Evolutionary conservation across 2,888 invertebrate species (phyloP).

Genomic region (Schrankia costaestrigalis): DNA sequence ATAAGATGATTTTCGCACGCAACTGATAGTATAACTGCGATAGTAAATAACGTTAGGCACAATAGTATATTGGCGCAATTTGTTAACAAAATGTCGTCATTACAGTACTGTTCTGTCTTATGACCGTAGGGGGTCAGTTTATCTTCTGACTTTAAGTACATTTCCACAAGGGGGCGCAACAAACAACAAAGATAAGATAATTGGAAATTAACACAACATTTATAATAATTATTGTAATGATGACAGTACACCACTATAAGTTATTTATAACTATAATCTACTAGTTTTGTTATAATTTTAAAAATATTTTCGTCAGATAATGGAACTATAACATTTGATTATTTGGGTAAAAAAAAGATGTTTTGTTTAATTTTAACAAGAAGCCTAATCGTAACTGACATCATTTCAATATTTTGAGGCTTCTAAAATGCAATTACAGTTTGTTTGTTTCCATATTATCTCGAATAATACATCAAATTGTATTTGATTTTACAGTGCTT

Average conservation of each 20-base stretch:
- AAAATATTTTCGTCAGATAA: background rate
- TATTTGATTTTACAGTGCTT: no score
- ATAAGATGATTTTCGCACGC: conserved; percentile 15
- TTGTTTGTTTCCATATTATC: no score
- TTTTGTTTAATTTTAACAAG: no score
- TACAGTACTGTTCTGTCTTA: conserved; percentile 21
- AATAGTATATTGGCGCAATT: conserved; percentile 46
- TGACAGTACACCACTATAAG: conserved; percentile 27
- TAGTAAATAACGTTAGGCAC: no score
- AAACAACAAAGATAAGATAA: conserved; percentile 53
- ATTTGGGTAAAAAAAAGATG: no score
- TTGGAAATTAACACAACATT: conserved; percentile 43
- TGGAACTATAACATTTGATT: background rate
- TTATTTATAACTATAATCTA: background rate
- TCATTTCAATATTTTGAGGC: no score
- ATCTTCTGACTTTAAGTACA: conserved; percentile 61
- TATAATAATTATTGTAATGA: conserved; percentile 27
- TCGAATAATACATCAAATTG: no score
- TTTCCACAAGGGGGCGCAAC: conserved; percentile 61
- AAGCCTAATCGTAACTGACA: no score
- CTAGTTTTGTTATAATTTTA: background rate
- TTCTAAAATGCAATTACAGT: no score
- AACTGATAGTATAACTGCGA: no score
- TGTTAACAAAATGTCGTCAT: conserved; percentile 53
- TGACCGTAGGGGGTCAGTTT: conserved; percentile 67